Evolutionary conservation across 2,888 invertebrate species (phyloP), one percentile per base, ranked within the genome.

Genomic region (Drosophila rellima): DNA sequence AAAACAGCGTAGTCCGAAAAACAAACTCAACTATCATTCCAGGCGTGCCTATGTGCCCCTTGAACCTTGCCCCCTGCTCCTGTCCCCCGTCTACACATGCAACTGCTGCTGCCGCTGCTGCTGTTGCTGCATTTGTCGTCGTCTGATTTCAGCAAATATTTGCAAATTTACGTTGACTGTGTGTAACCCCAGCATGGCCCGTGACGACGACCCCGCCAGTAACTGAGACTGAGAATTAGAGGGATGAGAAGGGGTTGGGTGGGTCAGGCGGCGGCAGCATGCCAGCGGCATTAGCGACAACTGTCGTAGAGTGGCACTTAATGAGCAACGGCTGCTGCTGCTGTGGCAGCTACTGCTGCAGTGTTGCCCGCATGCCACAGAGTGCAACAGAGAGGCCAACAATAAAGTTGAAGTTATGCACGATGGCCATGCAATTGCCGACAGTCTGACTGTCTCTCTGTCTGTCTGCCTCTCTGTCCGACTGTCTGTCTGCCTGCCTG

Each of bases 261-360:
- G 40, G 7, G 33, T 11, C 31, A 11, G 63, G 48, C 29, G 42
- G 65, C 40, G 66, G 39, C 50, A 62, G 66, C 73, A 79, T 72
- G 65, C 78, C 66, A 83, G 87, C 68, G 79, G 83, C 88, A 83
- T 86, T 85, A 82, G 83, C 83, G 88, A 83, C 83, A 83, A 83
- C 83, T 88, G 86, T 88, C 83, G 83, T 85, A 78, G 88, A 84
- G 83, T 84, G 88, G 88, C 83, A 84, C 83, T 84, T 88, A 84
- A 84, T 84, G 83, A 84, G 83, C 88, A 82, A 86, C 88, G 88
- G 73, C 88, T 82, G 79, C 70, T 71, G 71, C 57, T 54, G 7
- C 63, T 57, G 60, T 44, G 42, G 55, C 57, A 40, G 60, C 59
- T 55, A 37, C 57, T 74, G 51, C 54, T 60, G 69, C 64, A 82